Evolutionary conservation across 2,113 vertebrate species (phyloP).

Genomic region (Galbula dea): DNA sequence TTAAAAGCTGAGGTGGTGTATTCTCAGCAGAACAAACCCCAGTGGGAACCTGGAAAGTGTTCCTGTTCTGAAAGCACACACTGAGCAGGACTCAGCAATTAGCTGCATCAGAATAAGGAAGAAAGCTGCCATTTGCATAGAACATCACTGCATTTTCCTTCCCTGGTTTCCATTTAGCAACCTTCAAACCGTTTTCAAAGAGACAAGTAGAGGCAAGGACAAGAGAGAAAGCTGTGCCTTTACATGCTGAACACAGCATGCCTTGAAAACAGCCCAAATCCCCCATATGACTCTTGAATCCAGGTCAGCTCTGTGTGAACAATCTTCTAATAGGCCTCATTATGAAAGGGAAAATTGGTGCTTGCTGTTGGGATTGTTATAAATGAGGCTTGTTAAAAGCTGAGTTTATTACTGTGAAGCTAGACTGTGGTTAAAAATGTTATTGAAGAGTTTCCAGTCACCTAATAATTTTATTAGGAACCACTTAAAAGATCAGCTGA

Average conservation of each 20-base stretch:
- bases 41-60: constrained; percentile 9
- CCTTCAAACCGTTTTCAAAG: constrained; percentile 1
- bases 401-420: constrained; percentile 19
- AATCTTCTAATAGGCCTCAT: constrained; percentile 37
- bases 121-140: constrained; percentile 53
- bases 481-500: constrained; percentile 45
- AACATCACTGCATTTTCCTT: constrained; percentile 26
- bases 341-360: constrained; percentile 42
- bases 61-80: constrained; percentile 3
- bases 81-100: constrained; percentile 10
- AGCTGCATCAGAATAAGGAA: constrained; percentile 32
- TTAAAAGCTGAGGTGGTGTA: neutral
- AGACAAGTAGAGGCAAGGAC: constrained; percentile 22
- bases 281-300: neutral
- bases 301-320: constrained; percentile 49
- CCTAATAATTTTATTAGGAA: constrained; percentile 58
- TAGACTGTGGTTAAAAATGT: constrained; percentile 9
- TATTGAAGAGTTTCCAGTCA: constrained; percentile 45
- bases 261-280: neutral
- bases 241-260: neutral
- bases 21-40: neutral
- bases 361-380: constrained; percentile 47
- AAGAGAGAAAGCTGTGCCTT: constrained; percentile 13
- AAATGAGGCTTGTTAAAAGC: constrained; percentile 24
- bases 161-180: neutral